These are phyloP conservation scores for Miniopterus natalensis DNA, from an alignment of 2,113 vertebrate genomes.

Conservation along the genomic window DNA sequence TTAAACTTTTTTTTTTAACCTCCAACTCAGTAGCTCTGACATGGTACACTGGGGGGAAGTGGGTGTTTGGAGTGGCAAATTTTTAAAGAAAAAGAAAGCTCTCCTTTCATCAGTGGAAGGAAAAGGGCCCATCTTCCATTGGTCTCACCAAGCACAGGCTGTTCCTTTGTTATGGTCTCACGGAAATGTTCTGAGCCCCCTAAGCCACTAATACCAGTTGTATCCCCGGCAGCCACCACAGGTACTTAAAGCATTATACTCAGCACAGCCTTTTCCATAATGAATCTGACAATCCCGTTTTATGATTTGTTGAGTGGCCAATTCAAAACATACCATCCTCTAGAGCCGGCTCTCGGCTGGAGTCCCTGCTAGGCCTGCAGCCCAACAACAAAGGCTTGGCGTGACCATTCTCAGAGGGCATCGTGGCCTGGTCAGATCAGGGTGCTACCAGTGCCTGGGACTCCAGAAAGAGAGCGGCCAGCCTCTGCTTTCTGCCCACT, in stretches of 20 bases:
- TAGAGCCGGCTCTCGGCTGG: not conserved
- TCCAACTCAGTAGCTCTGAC: slow-evolving; percentile 83
- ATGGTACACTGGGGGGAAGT: slow-evolving; percentile 81
- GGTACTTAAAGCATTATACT: slow-evolving; percentile 87
- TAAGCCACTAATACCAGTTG: slow-evolving; percentile 86
- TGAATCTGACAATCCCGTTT: slow-evolving; percentile 87
- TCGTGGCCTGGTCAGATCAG: fast-evolving
- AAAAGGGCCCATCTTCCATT: slow-evolving; percentile 82
- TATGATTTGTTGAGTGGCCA: slow-evolving; percentile 84
- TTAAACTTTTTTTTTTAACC: slow-evolving; percentile 60
- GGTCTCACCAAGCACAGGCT: slow-evolving; percentile 84
- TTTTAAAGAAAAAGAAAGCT: slow-evolving; percentile 85
- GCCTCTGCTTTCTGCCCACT: not conserved
- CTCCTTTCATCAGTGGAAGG: slow-evolving; percentile 80
- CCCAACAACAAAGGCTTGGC: not conserved
- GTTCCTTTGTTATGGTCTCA: slow-evolving; percentile 86
- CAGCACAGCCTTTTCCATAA: slow-evolving; percentile 85
- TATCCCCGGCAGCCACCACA: slow-evolving; percentile 87
- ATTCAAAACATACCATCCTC: slow-evolving; percentile 77
- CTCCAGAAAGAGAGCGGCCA: fast-evolving
- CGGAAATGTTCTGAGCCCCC: slow-evolving; percentile 86
- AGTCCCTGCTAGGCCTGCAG: not conserved
- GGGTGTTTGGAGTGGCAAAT: slow-evolving; percentile 86
- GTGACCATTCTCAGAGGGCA: not conserved
- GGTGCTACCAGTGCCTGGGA: not conserved